Evolutionary conservation across 2,888 invertebrate species (phyloP).

Genomic region (Brachylomia viminalis): DNA sequence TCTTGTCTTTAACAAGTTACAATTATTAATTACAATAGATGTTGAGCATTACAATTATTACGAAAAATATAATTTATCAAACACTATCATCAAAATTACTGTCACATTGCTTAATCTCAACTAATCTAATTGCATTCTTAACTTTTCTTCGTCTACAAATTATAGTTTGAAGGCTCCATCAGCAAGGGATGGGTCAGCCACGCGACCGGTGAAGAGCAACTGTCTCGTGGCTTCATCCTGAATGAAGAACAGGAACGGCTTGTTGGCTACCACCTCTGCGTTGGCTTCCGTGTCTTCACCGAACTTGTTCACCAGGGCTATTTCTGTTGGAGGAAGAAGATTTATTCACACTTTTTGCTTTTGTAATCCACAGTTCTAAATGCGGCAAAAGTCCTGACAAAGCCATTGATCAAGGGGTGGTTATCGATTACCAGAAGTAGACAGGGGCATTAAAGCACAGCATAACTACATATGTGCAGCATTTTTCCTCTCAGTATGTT

Average conservation of each 20-base stretch:
- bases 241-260: constrained; percentile 95
- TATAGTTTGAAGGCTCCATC: constrained; percentile 76
- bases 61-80: not conserved
- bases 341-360: too few species aligned
- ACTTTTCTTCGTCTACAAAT: not conserved
- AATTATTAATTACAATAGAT: constrained; percentile 1
- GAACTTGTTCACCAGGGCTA: constrained; percentile 93
- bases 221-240: constrained; percentile 94
- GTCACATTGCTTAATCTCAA: not conserved
- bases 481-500: too few species aligned
- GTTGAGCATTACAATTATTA: constrained; percentile 3
- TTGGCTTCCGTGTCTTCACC: constrained; percentile 90
- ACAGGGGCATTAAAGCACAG: too few species aligned
- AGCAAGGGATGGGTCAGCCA: constrained; percentile 91
- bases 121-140: too few species aligned
- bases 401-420: too few species aligned
- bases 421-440: too few species aligned
- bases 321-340: constrained; percentile 82
- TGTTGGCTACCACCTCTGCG: constrained; percentile 92
- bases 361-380: too few species aligned
- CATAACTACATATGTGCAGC: too few species aligned
- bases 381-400: too few species aligned
- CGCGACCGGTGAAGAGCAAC: constrained; percentile 93
- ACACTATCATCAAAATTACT: not conserved
- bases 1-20: not conserved